Conservation (phyloP, 37 sponge, comb jelly and placozoan genomes). For the Bolinopsis microptera region DNA sequence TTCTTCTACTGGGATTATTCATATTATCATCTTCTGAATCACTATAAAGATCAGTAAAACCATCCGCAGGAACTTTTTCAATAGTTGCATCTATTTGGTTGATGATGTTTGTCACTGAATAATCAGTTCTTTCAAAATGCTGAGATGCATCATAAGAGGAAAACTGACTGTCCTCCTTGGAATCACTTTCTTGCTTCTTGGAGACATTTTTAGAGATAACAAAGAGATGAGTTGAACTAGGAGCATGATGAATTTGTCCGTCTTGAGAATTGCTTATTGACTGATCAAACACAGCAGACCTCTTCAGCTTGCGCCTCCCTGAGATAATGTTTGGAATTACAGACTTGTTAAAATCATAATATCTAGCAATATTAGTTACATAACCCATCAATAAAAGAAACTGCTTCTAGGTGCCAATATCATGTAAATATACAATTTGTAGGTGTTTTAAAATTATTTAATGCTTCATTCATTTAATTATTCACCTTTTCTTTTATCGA, state of each 20-base stretch:
- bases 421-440: too few relatives aligned
- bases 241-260: not conserved
- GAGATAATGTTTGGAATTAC: not conserved
- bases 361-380: too few relatives aligned
- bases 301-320: slow-evolving; percentile 38
- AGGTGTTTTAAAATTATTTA: too few relatives aligned
- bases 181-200: not conserved
- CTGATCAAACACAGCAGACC: not conserved
- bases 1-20: not conserved
- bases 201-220: not conserved
- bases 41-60: slow-evolving; percentile 23
- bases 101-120: not conserved
- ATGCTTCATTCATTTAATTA: too few relatives aligned
- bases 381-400: too few relatives aligned
- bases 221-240: not conserved
- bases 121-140: not conserved
- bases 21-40: not conserved
- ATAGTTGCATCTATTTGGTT: not conserved
- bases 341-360: too few relatives aligned
- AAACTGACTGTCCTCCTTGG: not conserved
- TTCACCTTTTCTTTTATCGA: not conserved
- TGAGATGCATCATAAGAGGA: slow-evolving; percentile 43
- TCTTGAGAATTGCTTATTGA: not conserved
- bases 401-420: too few relatives aligned
- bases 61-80: not conserved